A percentile compares a stretch with the other conserved stretches of the same genome.
Evolutionary conservation across 1,140 invertebrate genomes (phyloP).

Genomic region (Mycetomoellerius zeteki): DNA sequence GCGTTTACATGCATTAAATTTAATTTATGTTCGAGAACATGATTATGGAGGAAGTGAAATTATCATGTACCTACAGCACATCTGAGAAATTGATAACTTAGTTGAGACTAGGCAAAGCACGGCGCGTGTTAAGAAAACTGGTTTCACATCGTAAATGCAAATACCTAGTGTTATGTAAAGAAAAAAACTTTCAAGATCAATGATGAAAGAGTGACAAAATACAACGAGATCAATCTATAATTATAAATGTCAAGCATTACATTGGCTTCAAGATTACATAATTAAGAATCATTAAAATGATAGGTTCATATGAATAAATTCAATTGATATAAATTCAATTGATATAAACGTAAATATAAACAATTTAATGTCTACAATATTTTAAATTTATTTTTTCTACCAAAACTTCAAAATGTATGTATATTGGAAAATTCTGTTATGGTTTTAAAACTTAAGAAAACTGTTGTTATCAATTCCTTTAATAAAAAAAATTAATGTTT

Average conservation of each 20-base stretch:
- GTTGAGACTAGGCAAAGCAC: not conserved
- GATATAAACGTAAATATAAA: not conserved
- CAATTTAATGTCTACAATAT: not conserved
- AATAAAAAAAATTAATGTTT: not conserved
- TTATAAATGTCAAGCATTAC: not conserved
- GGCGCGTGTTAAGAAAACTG: not conserved
- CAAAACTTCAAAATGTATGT: too few relatives aligned
- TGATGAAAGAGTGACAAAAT: not conserved
- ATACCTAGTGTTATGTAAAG: constrained; percentile 27
- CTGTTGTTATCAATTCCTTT: not conserved
- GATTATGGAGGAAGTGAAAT: constrained; percentile 4
- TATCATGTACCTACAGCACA: not conserved
- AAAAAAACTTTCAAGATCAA: constrained; percentile 35
- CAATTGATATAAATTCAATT: not conserved
- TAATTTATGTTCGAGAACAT: not conserved
- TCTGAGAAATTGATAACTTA: not conserved
- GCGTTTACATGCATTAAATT: not conserved
- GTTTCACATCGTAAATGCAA: constrained; percentile 18
- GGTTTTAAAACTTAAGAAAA: not conserved
- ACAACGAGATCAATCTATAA: not conserved
- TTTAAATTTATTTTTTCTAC: not conserved
- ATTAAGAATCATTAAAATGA: not conserved
- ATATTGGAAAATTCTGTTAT: not conserved
- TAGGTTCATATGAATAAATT: not conserved
- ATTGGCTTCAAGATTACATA: not conserved